Percentiles rank a stretch among this genome's conserved stretches.
Conservation (phyloP, 1,140 invertebrate species). For the Diorhabda carinulata region DNA sequence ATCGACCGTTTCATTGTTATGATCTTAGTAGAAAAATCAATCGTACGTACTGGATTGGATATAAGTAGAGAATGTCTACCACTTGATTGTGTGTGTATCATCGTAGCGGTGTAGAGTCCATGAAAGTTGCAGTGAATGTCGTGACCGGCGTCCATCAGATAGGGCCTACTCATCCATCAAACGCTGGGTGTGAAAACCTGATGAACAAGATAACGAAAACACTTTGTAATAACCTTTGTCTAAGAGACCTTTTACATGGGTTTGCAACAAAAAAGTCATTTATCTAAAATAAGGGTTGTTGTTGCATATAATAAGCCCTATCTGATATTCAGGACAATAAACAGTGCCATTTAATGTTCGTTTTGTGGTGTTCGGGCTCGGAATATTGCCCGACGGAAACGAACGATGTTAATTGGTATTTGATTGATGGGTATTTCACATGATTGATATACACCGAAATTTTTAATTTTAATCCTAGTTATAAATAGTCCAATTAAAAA, state of each 20-base stretch:
- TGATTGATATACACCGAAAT: not conserved
- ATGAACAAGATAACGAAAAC: slow-evolving; percentile 47
- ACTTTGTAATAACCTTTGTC: slow-evolving; percentile 47
- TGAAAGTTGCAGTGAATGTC: slow-evolving; percentile 41
- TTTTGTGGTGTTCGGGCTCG: slow-evolving; percentile 25
- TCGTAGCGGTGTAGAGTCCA: slow-evolving; percentile 24
- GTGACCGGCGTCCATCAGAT: slow-evolving; percentile 46
- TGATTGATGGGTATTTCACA: not conserved
- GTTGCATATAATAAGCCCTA: slow-evolving; percentile 38
- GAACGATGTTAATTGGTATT: not conserved
- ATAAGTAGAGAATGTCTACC: slow-evolving; percentile 19
- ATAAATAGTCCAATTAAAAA: not conserved
- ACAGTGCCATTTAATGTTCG: slow-evolving; percentile 29
- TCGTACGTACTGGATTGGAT: not conserved
- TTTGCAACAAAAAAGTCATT: slow-evolving; percentile 45
- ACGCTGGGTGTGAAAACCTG: slow-evolving; percentile 46
- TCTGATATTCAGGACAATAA: slow-evolving; percentile 33
- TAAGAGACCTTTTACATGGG: slow-evolving; percentile 45
- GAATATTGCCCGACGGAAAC: slow-evolving; percentile 12
- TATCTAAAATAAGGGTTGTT: slow-evolving; percentile 46
- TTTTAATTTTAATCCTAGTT: not conserved
- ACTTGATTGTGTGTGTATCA: slow-evolving; percentile 20
- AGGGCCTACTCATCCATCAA: slow-evolving; percentile 46
- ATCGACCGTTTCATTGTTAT: not conserved
- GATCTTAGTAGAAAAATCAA: slow-evolving; percentile 1